Evolutionary conservation across 2,797 vertebrate species (phyloP), one percentile per base, ranked within the genome.

Genomic region (Lutjanus campechanus): DNA sequence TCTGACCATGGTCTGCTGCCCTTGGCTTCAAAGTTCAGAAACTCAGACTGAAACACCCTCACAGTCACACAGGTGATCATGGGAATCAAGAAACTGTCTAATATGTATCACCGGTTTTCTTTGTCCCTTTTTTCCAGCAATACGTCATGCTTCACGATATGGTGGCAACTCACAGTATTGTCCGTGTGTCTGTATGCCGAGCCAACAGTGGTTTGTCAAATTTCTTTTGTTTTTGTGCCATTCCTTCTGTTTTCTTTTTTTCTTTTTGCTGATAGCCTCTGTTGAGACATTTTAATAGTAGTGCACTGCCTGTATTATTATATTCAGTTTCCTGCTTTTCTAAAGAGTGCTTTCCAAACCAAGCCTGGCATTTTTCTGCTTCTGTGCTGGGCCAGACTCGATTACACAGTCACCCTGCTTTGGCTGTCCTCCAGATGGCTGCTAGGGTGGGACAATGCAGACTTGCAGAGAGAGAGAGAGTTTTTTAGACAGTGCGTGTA

Each of bases 131-230:
- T 49, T 47, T 87, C 19, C 94, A 99, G 98, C 98, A 99, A 99
- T 99, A 99, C 83, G 83, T 97, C 92, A 98, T 97, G 96, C 96
- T 99, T 89, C 98, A 98, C 66, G 98, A 99, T 89, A 99, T 99
- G 98, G 98, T 99, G 95, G 97, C 97, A 90, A 85, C 98, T 90
- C 98, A 99, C 93, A 99, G 98, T 95, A 96, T 97, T 91, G 96
- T 99, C 86, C 96, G 98, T 85, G 97, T 99, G 81, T 97, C 98
- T 59, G 95, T 99, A 89, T 98, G 96, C 95, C 96, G 97, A 96
- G 93, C 94, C 86, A 96, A 96, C 86, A 95, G 96, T 81, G 98
- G 98, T 99, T 96, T 92, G 93, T 91, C 6, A 8, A 19, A 49
- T 13, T 68, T 5, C 11, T 40, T 25, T 44, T 19, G 29, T 25